Evolutionary conservation across 2,888 invertebrate genomes (phyloP), one percentile per base, ranked within the genome.

Genomic region (Acheta domesticus): DNA sequence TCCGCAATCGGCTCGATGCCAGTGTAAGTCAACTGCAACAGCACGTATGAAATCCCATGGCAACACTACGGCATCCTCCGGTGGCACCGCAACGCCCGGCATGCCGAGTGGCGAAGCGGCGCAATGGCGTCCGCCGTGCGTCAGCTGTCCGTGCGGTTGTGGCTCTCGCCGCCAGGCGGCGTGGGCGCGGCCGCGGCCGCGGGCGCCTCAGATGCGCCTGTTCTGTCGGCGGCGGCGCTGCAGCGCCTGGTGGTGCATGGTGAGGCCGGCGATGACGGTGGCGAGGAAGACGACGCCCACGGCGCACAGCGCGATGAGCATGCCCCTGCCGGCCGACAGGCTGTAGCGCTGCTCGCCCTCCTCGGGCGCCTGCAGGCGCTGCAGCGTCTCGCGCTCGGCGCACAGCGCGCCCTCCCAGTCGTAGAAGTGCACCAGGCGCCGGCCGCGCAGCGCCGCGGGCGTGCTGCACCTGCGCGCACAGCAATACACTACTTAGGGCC

Each of bases 401-500:
- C 90, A 90, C 84, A 91, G 87, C 14, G 89, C 88, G 78, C 87
- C 86, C 2, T 88, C 87, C 90, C 90, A 90, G 83, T 89, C 88
- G 85, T 89, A 90, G 90, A 90, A 91, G 84, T 91, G 91, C 20
- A 91, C 89, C 83, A 91, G 85, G 0, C 91, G 88, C 19, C 87
- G 85, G 11, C 89, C 88, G 76, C 87, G 86, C 79, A 89, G 85
- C 1, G 86, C 86, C 0, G 87, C 85, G 0, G 91, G 91, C 0
- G 87, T 86, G 1, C 86, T 87, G 77, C 91, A 91, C 83, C 91
- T 91, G 85, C 4, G 82, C 14, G 14, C n/a, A 62, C 36, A 83
- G 79, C 62, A 3, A 3, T 5, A 8, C 23, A 23, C 23, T n/a
- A n/a, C n/a, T n/a, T n/a, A n/a, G n/a, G n/a, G n/a, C n/a, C n/a